Conservation (phyloP, 2,888 invertebrate genomes). For the Leptopilina syphax region DNA sequence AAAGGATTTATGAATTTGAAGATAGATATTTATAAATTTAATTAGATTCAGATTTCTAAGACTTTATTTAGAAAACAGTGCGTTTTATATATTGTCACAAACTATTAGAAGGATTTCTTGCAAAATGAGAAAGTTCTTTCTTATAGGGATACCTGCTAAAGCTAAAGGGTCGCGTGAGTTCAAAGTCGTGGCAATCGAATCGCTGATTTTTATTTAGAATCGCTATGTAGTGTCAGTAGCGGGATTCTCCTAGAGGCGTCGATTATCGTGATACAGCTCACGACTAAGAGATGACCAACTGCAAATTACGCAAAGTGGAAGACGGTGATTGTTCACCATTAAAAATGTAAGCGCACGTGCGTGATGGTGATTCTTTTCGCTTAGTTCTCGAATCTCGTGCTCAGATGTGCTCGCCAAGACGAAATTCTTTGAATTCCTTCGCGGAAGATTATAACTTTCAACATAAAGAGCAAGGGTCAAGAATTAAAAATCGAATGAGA, state of each 20-base stretch:
- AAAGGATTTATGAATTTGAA: no score
- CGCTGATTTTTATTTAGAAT: conserved; percentile 49
- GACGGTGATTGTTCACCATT: conserved; percentile 52
- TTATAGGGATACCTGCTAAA: not conserved
- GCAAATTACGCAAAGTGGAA: conserved; percentile 54
- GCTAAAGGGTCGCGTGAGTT: conserved; percentile 17
- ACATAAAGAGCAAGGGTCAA: not conserved
- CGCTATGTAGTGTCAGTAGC: conserved; percentile 54
- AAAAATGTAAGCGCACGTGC: conserved; percentile 30
- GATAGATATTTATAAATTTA: no score
- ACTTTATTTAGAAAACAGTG: no score
- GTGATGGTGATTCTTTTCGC: not conserved
- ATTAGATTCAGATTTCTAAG: no score
- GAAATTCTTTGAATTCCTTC: conserved; percentile 17
- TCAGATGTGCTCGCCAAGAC: not conserved
- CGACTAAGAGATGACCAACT: conserved; percentile 53
- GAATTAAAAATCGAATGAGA: not conserved
- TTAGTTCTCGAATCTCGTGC: conserved; percentile 17
- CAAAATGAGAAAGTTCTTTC: not conserved
- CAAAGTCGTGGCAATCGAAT: conserved; percentile 6
- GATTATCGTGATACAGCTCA: conserved; percentile 56
- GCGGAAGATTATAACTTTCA: not conserved
- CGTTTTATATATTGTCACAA: not conserved
- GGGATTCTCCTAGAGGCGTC: conserved; percentile 51
- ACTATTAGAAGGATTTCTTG: not conserved